Evolutionary conservation across 2,888 invertebrate genomes (phyloP).

Genomic region (Axea sp.): DNA sequence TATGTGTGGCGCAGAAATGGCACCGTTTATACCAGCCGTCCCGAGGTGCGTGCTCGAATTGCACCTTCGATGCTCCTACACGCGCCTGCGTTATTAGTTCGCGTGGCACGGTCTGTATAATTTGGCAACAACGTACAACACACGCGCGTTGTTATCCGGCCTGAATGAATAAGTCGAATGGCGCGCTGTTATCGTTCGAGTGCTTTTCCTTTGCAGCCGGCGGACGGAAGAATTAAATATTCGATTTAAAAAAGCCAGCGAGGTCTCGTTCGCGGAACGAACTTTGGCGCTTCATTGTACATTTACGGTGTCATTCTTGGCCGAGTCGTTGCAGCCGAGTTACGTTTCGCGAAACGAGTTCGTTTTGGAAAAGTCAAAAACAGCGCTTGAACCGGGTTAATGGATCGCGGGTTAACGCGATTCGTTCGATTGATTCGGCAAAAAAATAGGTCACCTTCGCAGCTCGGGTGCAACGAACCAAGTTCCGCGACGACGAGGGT

Average conservation of each 20-base stretch:
- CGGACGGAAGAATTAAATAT: slow-evolving; percentile 27
- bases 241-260: slow-evolving; percentile 11
- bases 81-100: background rate
- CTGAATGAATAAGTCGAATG: background rate
- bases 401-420: too few species aligned
- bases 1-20: background rate
- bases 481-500: too few species aligned
- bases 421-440: too few species aligned
- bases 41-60: slow-evolving; percentile 3
- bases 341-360: too few species aligned
- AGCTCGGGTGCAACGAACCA: too few species aligned
- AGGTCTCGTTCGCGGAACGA: slow-evolving; percentile 1
- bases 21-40: background rate
- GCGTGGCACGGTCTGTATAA: too few species aligned
- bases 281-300: background rate
- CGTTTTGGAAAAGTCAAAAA: too few species aligned
- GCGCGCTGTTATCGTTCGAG: background rate
- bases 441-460: too few species aligned
- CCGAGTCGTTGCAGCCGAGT: too few species aligned
- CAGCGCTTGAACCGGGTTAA: too few species aligned
- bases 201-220: slow-evolving; percentile 1
- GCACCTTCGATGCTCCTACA: too few species aligned
- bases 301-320: slow-evolving; percentile 10
- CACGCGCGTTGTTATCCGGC: background rate
- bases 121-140: too few species aligned